phyloP scores from a whole-genome alignment of 2,888 invertebrate species.

The Physocephala rufipes region DNA sequence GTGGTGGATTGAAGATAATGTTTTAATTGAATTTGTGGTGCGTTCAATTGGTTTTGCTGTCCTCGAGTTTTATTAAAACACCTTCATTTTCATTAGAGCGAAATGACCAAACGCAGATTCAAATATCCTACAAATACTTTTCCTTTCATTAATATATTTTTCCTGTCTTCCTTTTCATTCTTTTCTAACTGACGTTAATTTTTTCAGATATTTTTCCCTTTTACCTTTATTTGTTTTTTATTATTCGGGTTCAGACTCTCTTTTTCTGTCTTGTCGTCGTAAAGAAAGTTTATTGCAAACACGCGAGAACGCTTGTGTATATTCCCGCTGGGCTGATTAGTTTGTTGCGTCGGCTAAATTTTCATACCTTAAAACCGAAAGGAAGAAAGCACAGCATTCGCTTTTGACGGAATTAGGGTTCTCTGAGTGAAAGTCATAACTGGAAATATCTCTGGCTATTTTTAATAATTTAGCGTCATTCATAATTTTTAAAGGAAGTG shows the following conservation, averaged over 20 bases:
- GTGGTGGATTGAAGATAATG: too few species aligned
- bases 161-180: not conserved
- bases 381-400: too few species aligned
- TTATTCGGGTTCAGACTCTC: not conserved
- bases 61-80: not conserved
- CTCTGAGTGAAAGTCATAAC: too few species aligned
- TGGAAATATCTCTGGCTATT: too few species aligned
- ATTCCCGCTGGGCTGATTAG: too few species aligned
- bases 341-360: too few species aligned
- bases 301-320: not conserved
- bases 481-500: too few species aligned
- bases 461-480: too few species aligned
- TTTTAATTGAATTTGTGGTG: slow-evolving; percentile 15
- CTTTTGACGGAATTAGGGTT: too few species aligned
- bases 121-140: not conserved
- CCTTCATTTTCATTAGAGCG: not conserved
- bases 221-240: not conserved
- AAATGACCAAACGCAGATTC: not conserved
- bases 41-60: not conserved
- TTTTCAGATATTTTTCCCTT: slow-evolving; percentile 19
- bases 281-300: too few species aligned
- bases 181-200: slow-evolving; percentile 20
- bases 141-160: not conserved
- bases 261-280: not conserved
- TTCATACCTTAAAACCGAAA: too few species aligned